Base-by-base conservation (phyloP, 2,113 vertebrate genomes). In the Donacobius atricapilla region DNA sequence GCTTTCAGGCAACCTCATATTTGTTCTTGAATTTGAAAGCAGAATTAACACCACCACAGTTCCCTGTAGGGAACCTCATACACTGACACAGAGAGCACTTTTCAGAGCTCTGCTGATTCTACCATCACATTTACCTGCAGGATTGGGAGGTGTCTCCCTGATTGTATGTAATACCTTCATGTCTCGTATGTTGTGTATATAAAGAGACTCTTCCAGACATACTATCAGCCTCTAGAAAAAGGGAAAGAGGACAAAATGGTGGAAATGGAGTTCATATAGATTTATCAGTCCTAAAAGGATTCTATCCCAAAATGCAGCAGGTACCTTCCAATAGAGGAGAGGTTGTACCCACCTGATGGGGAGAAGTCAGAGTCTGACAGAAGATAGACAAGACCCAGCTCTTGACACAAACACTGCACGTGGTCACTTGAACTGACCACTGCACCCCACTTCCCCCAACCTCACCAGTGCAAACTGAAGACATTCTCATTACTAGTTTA, bases 141-240 rank as follows among this genome's bases (percentile, higher is more conserved):
- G 99, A 96, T 99, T 99, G n/a, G 99, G 99, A 23, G 99, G 99
- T 1, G 99, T 99, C 97, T 99, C 99, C 96, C 99, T 97, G 97
- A 99, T 99, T n/a, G 99, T 99, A 94, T 99, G 99, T 95, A 99
- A 98, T 47, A 99, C 99, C 98, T 99, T 99, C 99, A 99, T 99
- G 97, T 99, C 99, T 97, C 99, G 97, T 96, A 99, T 99, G 96
- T 99, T 99, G 98, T 99, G 99, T 90, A 99, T 99, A 79, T 99
- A 99, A 19, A 99, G 99, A 15, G 99, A 99, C 96, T 99, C 99
- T 89, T 99, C 99, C 98, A 99, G 98, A 97, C 99, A 99, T 72
- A 99, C 99, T 44, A 99, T 99, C 96, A 99, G 98, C 96, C 99
- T 98, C 99, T 99, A 95, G 54, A 53, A 14, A 48, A 47, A 10